Base-by-base conservation (phyloP, 1,140 invertebrate species). In the Panulirus ornatus region DNA sequence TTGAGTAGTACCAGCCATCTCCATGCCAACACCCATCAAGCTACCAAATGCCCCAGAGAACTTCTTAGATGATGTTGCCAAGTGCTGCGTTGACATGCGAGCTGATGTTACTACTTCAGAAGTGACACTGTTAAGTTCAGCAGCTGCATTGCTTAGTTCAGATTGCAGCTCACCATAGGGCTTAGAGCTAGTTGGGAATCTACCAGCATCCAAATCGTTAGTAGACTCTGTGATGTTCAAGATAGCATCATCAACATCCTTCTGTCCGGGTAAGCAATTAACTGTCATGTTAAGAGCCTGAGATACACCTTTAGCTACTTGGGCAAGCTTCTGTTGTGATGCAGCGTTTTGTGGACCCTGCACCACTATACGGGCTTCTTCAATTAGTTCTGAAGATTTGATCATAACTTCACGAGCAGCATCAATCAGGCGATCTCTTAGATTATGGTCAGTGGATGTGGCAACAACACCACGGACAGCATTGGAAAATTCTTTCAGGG, bases 201-300 rank as follows among this genome's bases (percentile, higher is more conserved):
- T 95, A 70, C 95, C 95, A 91, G 95, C 95, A 85, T 96, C 95
- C 22, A 99, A 94, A 14, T 96, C 95, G 88, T 97, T 95, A 54
- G 96, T 96, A 54, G 96, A 96, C 91, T 96, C 95, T 81, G 96
- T 96, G 82, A 99, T 98, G 88, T 95, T 96, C 89, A 96, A 95
- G 92, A 99, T 96, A 0, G 97, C 97, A 22, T 96, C 95, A 93
- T 99, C 98, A 2, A 99, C 96, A 93, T 98, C 98, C 92, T 96
- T 95, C 93, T 99, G 97, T 0, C 98, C 97, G 14, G 98, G 97
- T 58, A 98, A 95, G 92, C 96, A 97, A 90, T 96, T 96, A 8
- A 98, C 95, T 92, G 95, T 95, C 90, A 94, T 94, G 89, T 95
- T 95, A 1, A 95, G 93, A 34, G 95, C 94, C 58, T 92, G 89